Evolutionary conservation across 1,140 invertebrate species (phyloP).

Genomic region (Belonocnema kinseyi): DNA sequence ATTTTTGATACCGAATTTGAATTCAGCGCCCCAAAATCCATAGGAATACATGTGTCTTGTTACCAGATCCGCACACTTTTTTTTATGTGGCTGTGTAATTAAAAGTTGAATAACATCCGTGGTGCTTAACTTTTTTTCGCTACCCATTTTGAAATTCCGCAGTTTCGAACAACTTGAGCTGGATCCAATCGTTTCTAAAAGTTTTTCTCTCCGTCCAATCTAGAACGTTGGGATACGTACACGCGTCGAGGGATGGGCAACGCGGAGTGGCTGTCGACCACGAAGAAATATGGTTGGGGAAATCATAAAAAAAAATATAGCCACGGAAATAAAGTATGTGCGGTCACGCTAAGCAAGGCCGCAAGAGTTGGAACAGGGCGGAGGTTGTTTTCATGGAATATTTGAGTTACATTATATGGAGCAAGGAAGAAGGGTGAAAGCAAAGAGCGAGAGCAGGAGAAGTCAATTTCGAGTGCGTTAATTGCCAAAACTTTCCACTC

Average conservation of each 20-base stretch:
- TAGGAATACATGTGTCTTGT: too few species aligned
- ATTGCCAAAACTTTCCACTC: slow-evolving; percentile 25
- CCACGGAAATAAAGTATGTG: slow-evolving; percentile 49
- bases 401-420: slow-evolving; percentile 1
- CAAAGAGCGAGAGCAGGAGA: background rate
- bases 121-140: background rate
- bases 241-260: slow-evolving; percentile 38
- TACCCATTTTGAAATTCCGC: background rate
- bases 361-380: slow-evolving; percentile 4
- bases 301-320: slow-evolving; percentile 47
- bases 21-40: too few species aligned
- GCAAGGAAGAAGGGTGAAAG: background rate
- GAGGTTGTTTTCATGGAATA: slow-evolving; percentile 34
- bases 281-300: slow-evolving; percentile 44
- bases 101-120: too few species aligned
- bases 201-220: slow-evolving; percentile 1
- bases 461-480: slow-evolving; percentile 36
- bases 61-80: too few species aligned
- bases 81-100: too few species aligned
- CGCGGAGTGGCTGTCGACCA: slow-evolving; percentile 33
- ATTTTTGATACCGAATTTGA: too few species aligned
- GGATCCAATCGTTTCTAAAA: slow-evolving; percentile 12
- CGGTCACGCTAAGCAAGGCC: slow-evolving; percentile 44
- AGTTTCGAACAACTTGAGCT: slow-evolving; percentile 26
- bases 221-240: background rate